A percentile compares a stretch with the other conserved stretches of the same genome.
phyloP scores from a whole-genome alignment of 2,888 invertebrate genomes.

The Aquatica leii region DNA sequence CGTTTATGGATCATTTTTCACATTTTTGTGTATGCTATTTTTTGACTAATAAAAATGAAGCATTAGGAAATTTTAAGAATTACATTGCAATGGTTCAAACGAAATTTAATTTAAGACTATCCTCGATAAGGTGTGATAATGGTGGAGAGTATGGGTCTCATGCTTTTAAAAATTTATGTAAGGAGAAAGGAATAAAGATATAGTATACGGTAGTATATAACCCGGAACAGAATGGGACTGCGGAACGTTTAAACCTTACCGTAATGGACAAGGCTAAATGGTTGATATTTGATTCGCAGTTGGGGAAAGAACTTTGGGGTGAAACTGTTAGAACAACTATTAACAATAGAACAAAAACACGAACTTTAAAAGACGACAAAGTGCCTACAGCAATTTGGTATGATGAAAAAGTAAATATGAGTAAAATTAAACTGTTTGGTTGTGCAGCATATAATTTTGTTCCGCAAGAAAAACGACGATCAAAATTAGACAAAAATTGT shows the following conservation, averaged over 20 bases:
- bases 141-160: slow-evolving; percentile 2
- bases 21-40: slow-evolving; percentile 19
- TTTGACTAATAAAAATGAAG: slow-evolving; percentile 15
- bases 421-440: background rate
- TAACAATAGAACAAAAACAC: slow-evolving; percentile 1
- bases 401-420: background rate
- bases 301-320: background rate
- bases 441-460: background rate
- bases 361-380: background rate
- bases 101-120: background rate
- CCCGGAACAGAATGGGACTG: no score
- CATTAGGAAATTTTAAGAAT: background rate
- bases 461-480: background rate
- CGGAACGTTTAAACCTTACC: no score
- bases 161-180: slow-evolving; percentile 15
- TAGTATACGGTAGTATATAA: slow-evolving; percentile 15
- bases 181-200: slow-evolving; percentile 21
- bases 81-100: background rate
- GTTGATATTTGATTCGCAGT: background rate
- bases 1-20: slow-evolving; percentile 25
- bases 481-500: background rate
- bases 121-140: slow-evolving; percentile 10
- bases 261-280: no score
- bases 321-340: slow-evolving; percentile 1
- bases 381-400: background rate